phyloP scores from a whole-genome alignment of 53 echinoderm and acorn worm genomes.

The Stichopus horrens region DNA sequence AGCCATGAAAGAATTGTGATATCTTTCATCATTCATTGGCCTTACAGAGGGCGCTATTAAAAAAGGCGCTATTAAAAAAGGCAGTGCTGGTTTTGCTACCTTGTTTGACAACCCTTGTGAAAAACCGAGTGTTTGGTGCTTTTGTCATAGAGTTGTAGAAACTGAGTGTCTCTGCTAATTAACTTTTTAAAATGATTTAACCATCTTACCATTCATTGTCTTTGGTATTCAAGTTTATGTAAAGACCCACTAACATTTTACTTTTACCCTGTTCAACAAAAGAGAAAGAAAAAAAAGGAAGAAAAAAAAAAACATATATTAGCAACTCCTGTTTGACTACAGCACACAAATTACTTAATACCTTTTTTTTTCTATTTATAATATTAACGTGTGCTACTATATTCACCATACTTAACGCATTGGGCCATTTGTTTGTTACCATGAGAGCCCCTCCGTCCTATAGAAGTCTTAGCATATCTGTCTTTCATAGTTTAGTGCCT shows the following conservation, averaged over 20 bases:
- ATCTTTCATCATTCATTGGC: no score
- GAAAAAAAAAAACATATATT: not conserved
- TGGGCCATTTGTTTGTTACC: not conserved
- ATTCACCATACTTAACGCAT: not conserved
- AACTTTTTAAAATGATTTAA: not conserved
- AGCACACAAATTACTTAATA: conserved; percentile 16
- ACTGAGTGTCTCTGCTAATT: not conserved
- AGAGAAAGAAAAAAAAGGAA: not conserved
- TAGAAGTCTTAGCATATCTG: not conserved
- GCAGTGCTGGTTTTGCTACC: no score
- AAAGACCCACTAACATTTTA: not conserved
- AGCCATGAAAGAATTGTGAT: no score
- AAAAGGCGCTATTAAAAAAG: no score
- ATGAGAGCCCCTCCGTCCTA: conserved; percentile 27
- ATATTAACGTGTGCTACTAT: not conserved
- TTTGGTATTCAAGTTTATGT: conserved; percentile 2
- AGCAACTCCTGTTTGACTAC: conserved; percentile 17
- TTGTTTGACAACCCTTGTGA: no score
- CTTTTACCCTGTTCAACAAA: not conserved
- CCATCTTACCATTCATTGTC: not conserved
- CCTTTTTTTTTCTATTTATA: not conserved
- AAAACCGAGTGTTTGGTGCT: not conserved
- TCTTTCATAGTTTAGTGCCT: conserved; percentile 39
- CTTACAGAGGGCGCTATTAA: no score
- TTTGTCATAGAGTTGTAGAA: not conserved